A percentile compares a stretch with the other conserved stretches of the same genome.
Conservation (phyloP, 2,888 invertebrate genomes). For the Dynastes grantii region DNA sequence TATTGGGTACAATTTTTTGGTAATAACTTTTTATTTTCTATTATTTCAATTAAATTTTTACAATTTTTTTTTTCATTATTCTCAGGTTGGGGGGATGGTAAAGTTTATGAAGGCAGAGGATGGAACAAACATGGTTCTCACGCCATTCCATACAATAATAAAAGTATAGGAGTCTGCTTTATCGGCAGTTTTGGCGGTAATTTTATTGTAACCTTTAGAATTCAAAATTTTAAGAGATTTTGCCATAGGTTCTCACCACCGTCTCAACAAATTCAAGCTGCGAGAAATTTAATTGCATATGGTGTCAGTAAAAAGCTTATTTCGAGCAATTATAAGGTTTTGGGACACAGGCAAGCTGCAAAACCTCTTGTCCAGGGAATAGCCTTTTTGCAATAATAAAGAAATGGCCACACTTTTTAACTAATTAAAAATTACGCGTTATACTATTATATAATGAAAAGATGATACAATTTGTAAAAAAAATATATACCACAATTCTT, state of each 20-base stretch:
- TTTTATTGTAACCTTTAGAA: background rate
- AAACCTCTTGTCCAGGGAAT: slow-evolving; percentile 78
- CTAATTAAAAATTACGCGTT: slow-evolving; percentile 7
- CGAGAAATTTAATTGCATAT: slow-evolving; percentile 73
- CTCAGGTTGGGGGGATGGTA: slow-evolving; percentile 79
- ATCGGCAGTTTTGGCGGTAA: slow-evolving; percentile 72
- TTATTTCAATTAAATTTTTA: background rate
- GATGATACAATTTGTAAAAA: background rate
- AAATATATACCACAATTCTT: background rate
- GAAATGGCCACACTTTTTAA: slow-evolving; percentile 73
- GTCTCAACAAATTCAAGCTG: slow-evolving; percentile 72
- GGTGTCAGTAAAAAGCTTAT: slow-evolving; percentile 72
- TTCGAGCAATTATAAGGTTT: slow-evolving; percentile 72
- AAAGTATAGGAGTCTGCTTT: slow-evolving; percentile 77
- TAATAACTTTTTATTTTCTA: slow-evolving; percentile 53
- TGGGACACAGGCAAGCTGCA: slow-evolving; percentile 73
- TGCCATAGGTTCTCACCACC: slow-evolving; percentile 73
- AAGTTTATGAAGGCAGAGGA: slow-evolving; percentile 78
- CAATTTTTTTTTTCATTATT: slow-evolving; percentile 70
- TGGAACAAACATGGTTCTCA: slow-evolving; percentile 79
- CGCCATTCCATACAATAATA: slow-evolving; percentile 75
- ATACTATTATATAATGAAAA: background rate
- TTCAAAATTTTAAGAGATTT: background rate
- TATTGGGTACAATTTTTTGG: slow-evolving; percentile 70
- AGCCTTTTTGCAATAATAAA: slow-evolving; percentile 73